phyloP scores from a whole-genome alignment of 2,113 vertebrate species.

The Eclectus roratus region DNA sequence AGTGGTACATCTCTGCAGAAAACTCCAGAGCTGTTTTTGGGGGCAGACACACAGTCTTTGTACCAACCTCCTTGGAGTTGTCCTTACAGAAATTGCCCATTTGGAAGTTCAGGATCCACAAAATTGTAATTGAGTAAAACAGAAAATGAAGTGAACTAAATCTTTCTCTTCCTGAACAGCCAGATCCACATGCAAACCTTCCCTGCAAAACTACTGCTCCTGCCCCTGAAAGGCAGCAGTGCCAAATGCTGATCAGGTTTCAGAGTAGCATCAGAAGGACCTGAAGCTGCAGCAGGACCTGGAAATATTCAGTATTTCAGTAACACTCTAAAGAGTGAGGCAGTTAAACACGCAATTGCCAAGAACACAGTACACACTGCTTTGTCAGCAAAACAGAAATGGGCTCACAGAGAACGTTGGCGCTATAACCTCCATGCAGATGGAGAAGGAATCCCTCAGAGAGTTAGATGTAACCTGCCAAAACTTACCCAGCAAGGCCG shows the following conservation, averaged over 20 bases:
- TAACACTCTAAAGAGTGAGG: not conserved
- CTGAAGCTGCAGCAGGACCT: not conserved
- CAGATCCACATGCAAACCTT: not conserved
- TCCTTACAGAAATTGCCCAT: not conserved
- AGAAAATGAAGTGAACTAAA: not conserved
- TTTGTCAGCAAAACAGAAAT: not conserved
- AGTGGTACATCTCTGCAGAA: not conserved
- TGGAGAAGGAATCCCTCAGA: too few species aligned
- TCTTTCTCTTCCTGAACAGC: not conserved
- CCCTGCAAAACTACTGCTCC: not conserved
- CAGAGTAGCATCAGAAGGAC: not conserved
- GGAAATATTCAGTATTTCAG: not conserved
- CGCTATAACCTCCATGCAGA: not conserved
- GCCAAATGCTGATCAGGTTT: not conserved
- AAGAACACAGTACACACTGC: not conserved
- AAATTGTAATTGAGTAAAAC: not conserved
- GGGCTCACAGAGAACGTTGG: not conserved
- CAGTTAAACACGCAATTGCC: rapidly evolving
- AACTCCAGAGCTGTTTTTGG: not conserved
- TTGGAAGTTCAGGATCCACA: not conserved
- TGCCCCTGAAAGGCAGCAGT: not conserved
- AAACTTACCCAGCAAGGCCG: rapidly evolving
- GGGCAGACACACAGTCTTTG: too few species aligned
- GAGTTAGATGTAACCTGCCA: not conserved
- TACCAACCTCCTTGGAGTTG: not conserved